Evolutionary conservation across 2,113 vertebrate species (phyloP).

Genomic region (Microcebus lehilahytsara): DNA sequence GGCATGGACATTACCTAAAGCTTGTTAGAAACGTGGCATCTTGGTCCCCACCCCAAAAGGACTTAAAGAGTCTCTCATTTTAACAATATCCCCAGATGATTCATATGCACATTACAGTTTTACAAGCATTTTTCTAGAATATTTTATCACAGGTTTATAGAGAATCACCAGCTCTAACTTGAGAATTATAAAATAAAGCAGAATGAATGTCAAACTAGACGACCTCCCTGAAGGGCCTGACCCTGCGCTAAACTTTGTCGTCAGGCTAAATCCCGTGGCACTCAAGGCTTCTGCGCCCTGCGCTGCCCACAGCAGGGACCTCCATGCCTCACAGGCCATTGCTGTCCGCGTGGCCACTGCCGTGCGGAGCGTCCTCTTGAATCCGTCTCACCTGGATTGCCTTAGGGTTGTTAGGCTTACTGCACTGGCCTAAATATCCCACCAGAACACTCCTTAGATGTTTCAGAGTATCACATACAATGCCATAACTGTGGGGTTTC

Average conservation of each 20-base stretch:
- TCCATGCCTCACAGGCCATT: not conserved
- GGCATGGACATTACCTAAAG: no score
- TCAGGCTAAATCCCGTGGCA: not conserved
- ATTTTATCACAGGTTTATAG: not conserved
- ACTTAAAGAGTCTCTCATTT: not conserved
- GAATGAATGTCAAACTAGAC: constrained; percentile 3
- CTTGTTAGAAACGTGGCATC: not conserved
- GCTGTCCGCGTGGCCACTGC: not conserved
- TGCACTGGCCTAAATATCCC: not conserved
- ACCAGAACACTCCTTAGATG: not conserved
- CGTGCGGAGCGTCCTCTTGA: not conserved
- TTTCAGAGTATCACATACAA: not conserved
- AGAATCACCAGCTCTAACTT: not conserved
- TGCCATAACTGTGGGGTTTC: not conserved
- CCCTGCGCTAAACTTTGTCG: not conserved
- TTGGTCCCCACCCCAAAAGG: not conserved
- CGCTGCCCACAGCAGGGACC: not conserved
- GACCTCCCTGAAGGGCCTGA: not conserved
- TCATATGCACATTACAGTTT: constrained; percentile 20
- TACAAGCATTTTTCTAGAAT: constrained; percentile 12
- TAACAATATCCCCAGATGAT: not conserved
- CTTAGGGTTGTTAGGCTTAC: not conserved
- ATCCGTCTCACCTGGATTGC: not conserved
- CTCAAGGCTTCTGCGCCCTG: not conserved
- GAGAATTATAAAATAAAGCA: constrained; percentile 35